Evolutionary conservation across 2,113 vertebrate genomes (phyloP), one percentile per base, ranked within the genome.

Genomic region (Neolamprologus modestus): DNA sequence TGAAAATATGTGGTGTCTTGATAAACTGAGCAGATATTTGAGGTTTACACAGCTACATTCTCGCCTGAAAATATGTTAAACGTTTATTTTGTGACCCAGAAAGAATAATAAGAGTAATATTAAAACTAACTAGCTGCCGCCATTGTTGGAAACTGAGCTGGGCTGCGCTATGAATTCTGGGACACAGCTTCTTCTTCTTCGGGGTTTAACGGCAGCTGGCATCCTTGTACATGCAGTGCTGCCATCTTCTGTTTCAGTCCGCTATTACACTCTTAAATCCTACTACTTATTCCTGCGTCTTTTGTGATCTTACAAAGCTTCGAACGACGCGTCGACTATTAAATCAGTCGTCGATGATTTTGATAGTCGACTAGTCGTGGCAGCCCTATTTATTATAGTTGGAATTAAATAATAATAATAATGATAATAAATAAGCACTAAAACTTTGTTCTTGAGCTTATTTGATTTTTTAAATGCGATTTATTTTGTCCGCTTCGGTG

Each of bases 331-430:
- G 2, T 57, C 7, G 0, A 57, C 24, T 5, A 57, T 57, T 57
- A 57, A 57, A 57, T 3, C 0, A 57, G 4, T 8, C 7, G 2
- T 26, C 0, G 2, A 57, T 0, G 2, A 28, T 28, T 57, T 16
- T 57, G 24, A 28, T 59, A 28, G 55, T 59, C 21, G 3, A 26
- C 54, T 28, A 28, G 8, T 57, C 13, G 3, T 28, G 7, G 4
- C 55, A 59, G 13, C 24, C 13, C 26, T 59, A 71, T 4, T 42
- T 14, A 71, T 68, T 1, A 71, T 24, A 42, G 21, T 26, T 73
- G 37, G 21, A 45, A 1, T 45, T 17, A 73, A 71, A 9, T 13
- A 17, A 17, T 50, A 21, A 24, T 50, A 24, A 54, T 17, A 59
- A 61, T 61, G 0, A 63, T 11, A 26, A 42, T 45, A 9, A 42